These are phyloP conservation scores for Etia nguti DNA, from an alignment of 2,113 vertebrate species.

Conservation along the genomic window DNA sequence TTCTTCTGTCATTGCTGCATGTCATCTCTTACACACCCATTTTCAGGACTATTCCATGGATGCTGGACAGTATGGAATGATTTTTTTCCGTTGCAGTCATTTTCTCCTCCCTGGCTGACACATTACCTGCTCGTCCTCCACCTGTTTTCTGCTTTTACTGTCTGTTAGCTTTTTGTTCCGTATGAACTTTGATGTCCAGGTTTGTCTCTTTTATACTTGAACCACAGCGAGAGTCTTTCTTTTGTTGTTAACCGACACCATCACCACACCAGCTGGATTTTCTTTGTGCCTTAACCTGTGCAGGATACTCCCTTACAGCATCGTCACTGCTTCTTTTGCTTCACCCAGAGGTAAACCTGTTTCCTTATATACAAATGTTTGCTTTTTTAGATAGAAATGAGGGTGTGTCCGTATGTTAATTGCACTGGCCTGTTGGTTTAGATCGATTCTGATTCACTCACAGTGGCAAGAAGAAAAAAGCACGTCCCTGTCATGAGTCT, in stretches of 20 bases:
- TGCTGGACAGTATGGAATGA: not conserved
- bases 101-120: not conserved
- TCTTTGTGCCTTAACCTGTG: not conserved
- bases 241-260: not conserved
- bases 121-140: not conserved
- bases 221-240: not conserved
- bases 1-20: not conserved
- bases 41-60: accelerated
- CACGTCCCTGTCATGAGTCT: too few species aligned
- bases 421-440: not conserved
- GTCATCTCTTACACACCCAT: not conserved
- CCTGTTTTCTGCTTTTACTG: not conserved
- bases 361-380: not conserved
- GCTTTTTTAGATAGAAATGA: not conserved
- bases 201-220: not conserved
- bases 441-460: not conserved
- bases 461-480: not conserved
- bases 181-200: not conserved
- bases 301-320: not conserved
- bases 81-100: not conserved
- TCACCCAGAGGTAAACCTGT: not conserved
- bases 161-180: not conserved
- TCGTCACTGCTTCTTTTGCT: not conserved
- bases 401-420: not conserved
- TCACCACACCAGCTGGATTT: too few species aligned